Conservation (phyloP, 2,797 vertebrate genomes). For the Cossypha caffra region DNA sequence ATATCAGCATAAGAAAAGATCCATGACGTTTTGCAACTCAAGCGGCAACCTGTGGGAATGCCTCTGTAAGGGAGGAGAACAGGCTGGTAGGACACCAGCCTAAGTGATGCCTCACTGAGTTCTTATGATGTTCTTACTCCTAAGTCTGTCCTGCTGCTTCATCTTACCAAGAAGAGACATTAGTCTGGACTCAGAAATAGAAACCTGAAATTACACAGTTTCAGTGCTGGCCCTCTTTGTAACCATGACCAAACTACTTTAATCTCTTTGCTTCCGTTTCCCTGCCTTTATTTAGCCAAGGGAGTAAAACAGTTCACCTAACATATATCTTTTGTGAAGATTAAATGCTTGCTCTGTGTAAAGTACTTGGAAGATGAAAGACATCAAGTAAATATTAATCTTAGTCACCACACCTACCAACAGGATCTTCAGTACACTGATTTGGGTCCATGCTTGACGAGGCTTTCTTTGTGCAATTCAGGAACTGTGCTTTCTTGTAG, state of each 20-base stretch:
- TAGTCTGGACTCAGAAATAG: neutral
- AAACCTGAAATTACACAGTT: constrained; percentile 18
- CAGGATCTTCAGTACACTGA: constrained; percentile 22
- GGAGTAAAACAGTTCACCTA: constrained; percentile 22
- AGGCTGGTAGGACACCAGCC: neutral
- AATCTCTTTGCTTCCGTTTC: constrained; percentile 5
- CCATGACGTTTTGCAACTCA: neutral
- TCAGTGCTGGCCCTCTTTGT: neutral
- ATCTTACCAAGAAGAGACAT: neutral
- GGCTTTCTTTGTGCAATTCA: constrained; percentile 20
- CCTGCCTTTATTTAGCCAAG: neutral
- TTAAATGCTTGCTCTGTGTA: constrained; percentile 28
- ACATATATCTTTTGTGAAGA: neutral
- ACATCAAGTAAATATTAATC: constrained; percentile 43
- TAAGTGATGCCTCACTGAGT: neutral
- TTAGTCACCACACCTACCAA: constrained; percentile 50
- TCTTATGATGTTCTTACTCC: neutral
- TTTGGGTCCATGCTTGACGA: constrained; percentile 15
- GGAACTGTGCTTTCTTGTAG: constrained; percentile 28
- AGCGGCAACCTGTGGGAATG: neutral
- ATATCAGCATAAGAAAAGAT: neutral
- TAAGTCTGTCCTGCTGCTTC: neutral
- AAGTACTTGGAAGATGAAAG: constrained; percentile 56
- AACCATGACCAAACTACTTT: neutral
- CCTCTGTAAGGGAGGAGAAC: neutral